phyloP scores from a whole-genome alignment of 2,888 invertebrate species.

The Stenichneumon culpator region DNA sequence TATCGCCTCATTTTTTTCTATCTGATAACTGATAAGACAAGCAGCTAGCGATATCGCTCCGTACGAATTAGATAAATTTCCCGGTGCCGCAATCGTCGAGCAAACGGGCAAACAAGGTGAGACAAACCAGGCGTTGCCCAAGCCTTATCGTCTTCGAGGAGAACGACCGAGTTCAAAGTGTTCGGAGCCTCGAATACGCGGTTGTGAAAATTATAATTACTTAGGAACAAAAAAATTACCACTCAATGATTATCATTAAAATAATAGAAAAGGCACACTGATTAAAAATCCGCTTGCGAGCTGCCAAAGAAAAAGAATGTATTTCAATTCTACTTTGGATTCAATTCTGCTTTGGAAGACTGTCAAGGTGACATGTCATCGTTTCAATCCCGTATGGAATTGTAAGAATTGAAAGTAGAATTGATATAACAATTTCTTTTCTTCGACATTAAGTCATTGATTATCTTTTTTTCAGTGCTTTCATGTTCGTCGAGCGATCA shows the following conservation, averaged over 20 bases:
- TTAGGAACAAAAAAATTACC: background rate
- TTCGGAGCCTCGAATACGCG: constrained; percentile 22
- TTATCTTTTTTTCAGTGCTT: background rate
- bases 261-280: too few relatives aligned
- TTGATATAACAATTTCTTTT: too few relatives aligned
- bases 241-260: too few relatives aligned
- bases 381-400: too few relatives aligned
- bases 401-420: too few relatives aligned
- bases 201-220: background rate
- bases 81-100: constrained; percentile 55
- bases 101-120: constrained; percentile 57
- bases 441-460: too few relatives aligned
- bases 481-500: background rate
- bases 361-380: too few relatives aligned
- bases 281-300: too few relatives aligned
- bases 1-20: constrained; percentile 40
- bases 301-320: too few relatives aligned
- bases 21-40: constrained; percentile 56
- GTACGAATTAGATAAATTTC: constrained; percentile 64
- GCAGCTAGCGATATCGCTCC: constrained; percentile 50
- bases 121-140: constrained; percentile 7
- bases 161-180: constrained; percentile 50
- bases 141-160: constrained; percentile 41
- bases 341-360: too few relatives aligned
- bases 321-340: too few relatives aligned